A percentile compares a stretch with the other conserved stretches of the same genome.
Evolutionary conservation across 37 sponge, comb jelly and placozoan species (phyloP).

Genomic region (Eunapius fragilis): DNA sequence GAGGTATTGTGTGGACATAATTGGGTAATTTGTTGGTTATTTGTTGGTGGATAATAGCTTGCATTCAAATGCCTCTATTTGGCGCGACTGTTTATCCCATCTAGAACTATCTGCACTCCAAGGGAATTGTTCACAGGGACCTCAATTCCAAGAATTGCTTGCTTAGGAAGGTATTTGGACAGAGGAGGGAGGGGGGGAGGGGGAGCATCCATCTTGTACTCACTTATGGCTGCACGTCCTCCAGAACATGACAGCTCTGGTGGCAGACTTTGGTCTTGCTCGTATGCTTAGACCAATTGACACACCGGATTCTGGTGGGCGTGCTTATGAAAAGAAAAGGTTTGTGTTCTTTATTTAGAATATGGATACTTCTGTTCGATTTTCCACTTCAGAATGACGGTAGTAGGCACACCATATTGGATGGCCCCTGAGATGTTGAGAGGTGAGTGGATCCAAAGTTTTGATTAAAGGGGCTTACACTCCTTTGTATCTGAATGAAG

Average conservation of each 20-base stretch:
- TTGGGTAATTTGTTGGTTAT: background rate
- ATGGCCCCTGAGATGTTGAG: slow-evolving; percentile 96
- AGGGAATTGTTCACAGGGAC: slow-evolving; percentile 82
- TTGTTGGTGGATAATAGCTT: background rate
- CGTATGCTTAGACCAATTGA: slow-evolving; percentile 30
- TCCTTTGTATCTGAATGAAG: slow-evolving; percentile 7
- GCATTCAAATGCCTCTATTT: background rate
- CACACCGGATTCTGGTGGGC: slow-evolving; percentile 9
- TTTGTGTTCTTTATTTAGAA: background rate
- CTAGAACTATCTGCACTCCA: slow-evolving; percentile 81
- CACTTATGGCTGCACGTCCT: background rate
- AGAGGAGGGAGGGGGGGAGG: background rate
- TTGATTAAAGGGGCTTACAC: background rate
- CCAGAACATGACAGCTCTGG: slow-evolving; percentile 82
- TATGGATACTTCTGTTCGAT: background rate
- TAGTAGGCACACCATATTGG: slow-evolving; percentile 90
- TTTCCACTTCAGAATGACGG: slow-evolving; percentile 74
- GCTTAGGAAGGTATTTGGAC: slow-evolving; percentile 62
- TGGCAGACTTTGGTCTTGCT: slow-evolving; percentile 90
- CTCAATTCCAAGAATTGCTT: slow-evolving; percentile 87
- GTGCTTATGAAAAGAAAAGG: slow-evolving; percentile 27
- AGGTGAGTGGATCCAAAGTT: slow-evolving; percentile 34
- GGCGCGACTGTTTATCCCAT: background rate
- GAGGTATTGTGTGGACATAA: background rate
- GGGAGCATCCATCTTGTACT: background rate